These are phyloP conservation scores for Trogon surrucura DNA, from an alignment of 2,113 vertebrate genomes.

Conservation along the genomic window DNA sequence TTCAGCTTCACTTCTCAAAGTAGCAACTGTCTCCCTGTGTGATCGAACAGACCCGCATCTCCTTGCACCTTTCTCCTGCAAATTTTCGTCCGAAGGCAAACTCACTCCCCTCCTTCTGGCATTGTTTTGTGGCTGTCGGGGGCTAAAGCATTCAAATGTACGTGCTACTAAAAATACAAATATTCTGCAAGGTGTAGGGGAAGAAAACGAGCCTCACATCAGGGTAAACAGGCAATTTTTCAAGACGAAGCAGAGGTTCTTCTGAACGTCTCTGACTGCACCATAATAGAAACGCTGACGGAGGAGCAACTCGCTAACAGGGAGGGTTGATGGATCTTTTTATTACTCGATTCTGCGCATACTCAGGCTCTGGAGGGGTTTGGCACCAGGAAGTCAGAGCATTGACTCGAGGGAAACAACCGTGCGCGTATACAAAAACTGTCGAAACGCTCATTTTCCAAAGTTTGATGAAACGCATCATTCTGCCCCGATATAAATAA, in stretches of 20 bases:
- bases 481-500: not conserved
- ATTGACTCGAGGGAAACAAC: not conserved
- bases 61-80: not conserved
- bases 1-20: not conserved
- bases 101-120: not conserved
- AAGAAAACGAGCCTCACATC: not conserved
- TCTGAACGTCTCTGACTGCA: not conserved
- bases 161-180: not conserved
- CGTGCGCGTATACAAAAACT: not conserved
- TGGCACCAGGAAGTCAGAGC: not conserved
- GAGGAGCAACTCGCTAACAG: not conserved
- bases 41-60: not conserved
- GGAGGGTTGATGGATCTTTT: not conserved
- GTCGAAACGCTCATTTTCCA: not conserved
- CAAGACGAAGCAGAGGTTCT: not conserved
- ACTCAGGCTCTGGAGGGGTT: not conserved
- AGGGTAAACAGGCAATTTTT: not conserved
- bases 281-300: not conserved
- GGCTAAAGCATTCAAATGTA: not conserved
- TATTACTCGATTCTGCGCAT: not conserved
- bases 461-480: not conserved
- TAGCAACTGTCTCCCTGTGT: not conserved
- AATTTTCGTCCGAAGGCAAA: not conserved
- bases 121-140: not conserved
- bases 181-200: not conserved